phyloP scores from a whole-genome alignment of 2,797 vertebrate species.

The Mus spretus region DNA sequence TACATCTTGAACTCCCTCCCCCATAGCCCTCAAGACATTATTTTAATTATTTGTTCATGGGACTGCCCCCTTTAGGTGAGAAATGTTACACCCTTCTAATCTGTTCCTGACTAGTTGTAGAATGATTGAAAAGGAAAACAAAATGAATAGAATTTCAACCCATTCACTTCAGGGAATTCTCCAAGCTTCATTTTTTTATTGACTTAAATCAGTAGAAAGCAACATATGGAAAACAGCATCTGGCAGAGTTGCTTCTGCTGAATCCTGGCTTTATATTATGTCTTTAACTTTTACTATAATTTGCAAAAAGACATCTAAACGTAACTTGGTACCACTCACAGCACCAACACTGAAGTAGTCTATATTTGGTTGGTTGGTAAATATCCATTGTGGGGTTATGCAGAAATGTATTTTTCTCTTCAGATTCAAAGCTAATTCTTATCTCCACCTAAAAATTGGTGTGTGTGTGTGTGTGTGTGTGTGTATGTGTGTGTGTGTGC shows the following conservation, averaged over 20 bases:
- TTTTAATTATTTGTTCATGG: neutral
- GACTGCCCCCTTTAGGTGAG: neutral
- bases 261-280: conserved; percentile 58
- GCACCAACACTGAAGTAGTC: neutral
- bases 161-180: conserved; percentile 41
- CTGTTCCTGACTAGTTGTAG: conserved; percentile 32
- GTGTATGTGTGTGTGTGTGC: neutral
- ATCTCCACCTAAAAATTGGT: neutral
- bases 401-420: conserved; percentile 1
- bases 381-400: neutral
- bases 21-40: neutral
- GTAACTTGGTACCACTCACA: neutral
- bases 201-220: conserved; percentile 52
- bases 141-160: neutral
- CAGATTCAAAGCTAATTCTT: conserved; percentile 50
- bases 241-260: neutral
- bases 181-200: neutral
- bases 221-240: conserved; percentile 14
- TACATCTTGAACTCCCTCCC: conserved; percentile 1
- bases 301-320: conserved; percentile 41
- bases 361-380: conserved; percentile 1
- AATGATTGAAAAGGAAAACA: neutral
- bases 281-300: conserved; percentile 45
- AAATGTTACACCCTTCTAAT: neutral
- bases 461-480: neutral